phyloP scores from a whole-genome alignment of 1,140 invertebrate genomes.

The Drosophila athabasca region DNA sequence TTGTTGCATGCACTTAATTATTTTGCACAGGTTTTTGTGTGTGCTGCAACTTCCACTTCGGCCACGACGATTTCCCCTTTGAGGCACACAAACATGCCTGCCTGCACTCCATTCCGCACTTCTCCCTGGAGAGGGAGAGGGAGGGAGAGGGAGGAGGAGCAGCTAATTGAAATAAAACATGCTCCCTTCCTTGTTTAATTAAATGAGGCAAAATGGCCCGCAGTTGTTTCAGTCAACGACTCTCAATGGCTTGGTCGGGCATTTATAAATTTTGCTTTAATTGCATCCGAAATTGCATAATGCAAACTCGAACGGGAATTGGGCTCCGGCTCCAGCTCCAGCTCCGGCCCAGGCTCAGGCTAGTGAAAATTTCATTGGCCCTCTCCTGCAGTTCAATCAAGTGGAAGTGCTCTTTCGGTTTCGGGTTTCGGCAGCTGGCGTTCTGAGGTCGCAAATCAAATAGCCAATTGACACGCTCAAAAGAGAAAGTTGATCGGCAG shows the following conservation, averaged over 20 bases:
- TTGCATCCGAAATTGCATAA: conserved; percentile 35
- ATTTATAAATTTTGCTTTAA: conserved; percentile 38
- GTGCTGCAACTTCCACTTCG: conserved; percentile 48
- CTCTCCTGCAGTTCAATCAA: conserved; percentile 22
- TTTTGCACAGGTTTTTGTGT: conserved; percentile 73
- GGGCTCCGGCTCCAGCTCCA: too few species aligned
- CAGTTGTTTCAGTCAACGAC: conserved; percentile 32
- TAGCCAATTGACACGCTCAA: conserved; percentile 17
- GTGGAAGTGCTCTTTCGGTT: conserved; percentile 15
- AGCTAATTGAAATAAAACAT: conserved; percentile 79
- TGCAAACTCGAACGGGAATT: not conserved
- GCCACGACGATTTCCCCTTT: conserved; percentile 28
- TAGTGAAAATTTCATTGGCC: conserved; percentile 19
- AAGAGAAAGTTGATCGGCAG: conserved; percentile 22
- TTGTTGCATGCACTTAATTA: conserved; percentile 82
- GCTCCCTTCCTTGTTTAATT: conserved; percentile 53
- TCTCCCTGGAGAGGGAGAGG: not conserved
- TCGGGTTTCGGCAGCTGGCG: too few species aligned
- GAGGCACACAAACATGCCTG: conserved; percentile 14
- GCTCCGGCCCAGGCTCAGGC: too few species aligned
- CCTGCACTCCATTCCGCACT: not conserved
- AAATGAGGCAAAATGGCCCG: conserved; percentile 60
- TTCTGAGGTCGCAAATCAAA: conserved; percentile 23
- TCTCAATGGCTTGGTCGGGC: conserved; percentile 14
- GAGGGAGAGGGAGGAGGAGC: conserved; percentile 8